Percentiles rank a stretch among this genome's conserved stretches.
Evolutionary conservation across 1,140 invertebrate genomes (phyloP).

Genomic region (Linepithema humile): DNA sequence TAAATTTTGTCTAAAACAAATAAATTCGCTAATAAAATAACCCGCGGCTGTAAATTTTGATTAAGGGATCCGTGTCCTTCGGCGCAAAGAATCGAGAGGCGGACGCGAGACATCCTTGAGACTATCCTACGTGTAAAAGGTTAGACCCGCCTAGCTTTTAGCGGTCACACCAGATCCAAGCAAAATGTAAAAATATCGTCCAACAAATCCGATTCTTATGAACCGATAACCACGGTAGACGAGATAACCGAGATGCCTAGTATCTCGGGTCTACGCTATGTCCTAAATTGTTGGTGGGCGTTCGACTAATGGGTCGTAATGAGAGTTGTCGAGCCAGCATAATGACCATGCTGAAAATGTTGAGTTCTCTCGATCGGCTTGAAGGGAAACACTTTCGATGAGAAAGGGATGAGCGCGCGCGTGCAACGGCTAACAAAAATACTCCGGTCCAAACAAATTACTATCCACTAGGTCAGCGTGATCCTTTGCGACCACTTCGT

Average conservation of each 20-base stretch:
- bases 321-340: conserved; percentile 71
- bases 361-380: conserved; percentile 44
- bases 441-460: conserved; percentile 29
- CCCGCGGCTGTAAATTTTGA: background rate
- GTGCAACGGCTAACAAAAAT: conserved; percentile 4
- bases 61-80: background rate
- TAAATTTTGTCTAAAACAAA: background rate
- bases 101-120: conserved; percentile 54
- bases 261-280: conserved; percentile 41
- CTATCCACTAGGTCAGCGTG: conserved; percentile 4
- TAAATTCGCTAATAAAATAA: background rate
- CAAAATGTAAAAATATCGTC: background rate
- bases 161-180: background rate
- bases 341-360: conserved; percentile 70
- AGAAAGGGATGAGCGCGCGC: conserved; percentile 16
- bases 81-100: background rate
- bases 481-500: conserved; percentile 6
- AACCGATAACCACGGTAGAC: background rate
- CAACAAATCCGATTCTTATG: conserved; percentile 31
- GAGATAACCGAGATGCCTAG: conserved; percentile 39
- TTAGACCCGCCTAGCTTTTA: conserved; percentile 21
- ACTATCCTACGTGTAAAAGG: conserved; percentile 48
- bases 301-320: conserved; percentile 76
- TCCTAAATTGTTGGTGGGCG: conserved; percentile 76
- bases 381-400: conserved; percentile 35